Base-by-base conservation (phyloP, 2,888 invertebrate genomes). In the Spodoptera picta region DNA sequence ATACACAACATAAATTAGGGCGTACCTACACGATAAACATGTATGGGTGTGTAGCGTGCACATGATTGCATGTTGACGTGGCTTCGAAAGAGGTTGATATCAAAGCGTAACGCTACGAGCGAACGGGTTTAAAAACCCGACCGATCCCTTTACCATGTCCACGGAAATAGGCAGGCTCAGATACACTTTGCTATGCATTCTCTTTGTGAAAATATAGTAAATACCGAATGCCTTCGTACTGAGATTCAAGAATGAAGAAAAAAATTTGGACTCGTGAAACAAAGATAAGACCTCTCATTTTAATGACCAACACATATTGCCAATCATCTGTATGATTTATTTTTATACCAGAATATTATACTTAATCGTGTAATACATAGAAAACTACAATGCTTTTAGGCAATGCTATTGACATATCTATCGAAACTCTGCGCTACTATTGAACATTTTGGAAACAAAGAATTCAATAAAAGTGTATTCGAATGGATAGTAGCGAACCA, bases 61-160 rank as follows among this genome's bases (percentile, higher is more conserved):
- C 84, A 77, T 86, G 87, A 89, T 86, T 83, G 79, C 77, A 75
- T 67, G 79, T 79, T 77, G 80, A 73, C 81, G 72, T 84, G 87
- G 83, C 86, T 84, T 77, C 82, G 82, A 86, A 82, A 88, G 79
- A 80, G 82, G 78, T 77, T 83, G 83, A 84, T 87, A 87, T 89
- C 91, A 90, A 91, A 91, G 90, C 83, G 81, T 73, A 77, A 73
- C 72, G 73, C 68, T 79, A 80, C 89, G 84, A 85, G 85, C 83
- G 82, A 75, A 48, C 69, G 46, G 84, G 61, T 87, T 87, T 84
- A 76, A 83, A 89, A 86, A 81, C 75, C 73, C 62, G 64, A 57
- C 68, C 74, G 73, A 62, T 69, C 74, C 83, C 83, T 88, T 90
- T 90, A 75, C 77, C 82, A 80, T 84, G 82, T 86, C 80, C 80